These are phyloP conservation scores for Orientallactaga bullata DNA, from an alignment of 2,113 vertebrate species.

Conservation along the genomic window DNA sequence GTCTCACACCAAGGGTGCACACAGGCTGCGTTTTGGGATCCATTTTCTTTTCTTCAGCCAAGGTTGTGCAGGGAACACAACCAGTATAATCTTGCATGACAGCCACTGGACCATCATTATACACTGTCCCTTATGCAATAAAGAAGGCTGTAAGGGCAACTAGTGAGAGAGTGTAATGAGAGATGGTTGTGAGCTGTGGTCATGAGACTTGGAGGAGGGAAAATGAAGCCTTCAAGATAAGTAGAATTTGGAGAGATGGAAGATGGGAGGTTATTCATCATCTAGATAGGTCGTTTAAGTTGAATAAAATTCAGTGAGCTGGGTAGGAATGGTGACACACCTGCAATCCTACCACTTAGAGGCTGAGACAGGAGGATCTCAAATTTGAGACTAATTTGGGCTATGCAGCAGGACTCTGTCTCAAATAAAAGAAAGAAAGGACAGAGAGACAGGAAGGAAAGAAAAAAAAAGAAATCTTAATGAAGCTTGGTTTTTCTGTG, in stretches of 20 bases:
- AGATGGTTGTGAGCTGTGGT: not conserved
- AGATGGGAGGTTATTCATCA: not conserved
- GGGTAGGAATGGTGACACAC: not conserved
- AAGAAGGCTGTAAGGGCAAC: not conserved
- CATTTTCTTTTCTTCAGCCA: not conserved
- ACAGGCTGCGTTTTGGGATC: not conserved
- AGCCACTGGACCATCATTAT: not conserved
- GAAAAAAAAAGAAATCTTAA: not conserved
- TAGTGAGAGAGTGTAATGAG: not conserved
- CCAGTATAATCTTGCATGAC: not conserved
- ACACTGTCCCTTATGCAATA: not conserved
- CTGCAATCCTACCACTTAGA: not conserved
- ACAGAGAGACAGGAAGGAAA: not conserved
- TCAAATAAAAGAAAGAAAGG: not conserved
- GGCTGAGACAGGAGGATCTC: not conserved
- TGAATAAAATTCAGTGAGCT: not conserved
- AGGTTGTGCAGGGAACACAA: not conserved
- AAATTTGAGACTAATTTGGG: not conserved
- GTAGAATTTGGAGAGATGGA: conserved; percentile 18
- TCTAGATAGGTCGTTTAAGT: not conserved
- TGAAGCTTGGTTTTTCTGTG: not conserved
- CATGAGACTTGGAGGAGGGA: not conserved
- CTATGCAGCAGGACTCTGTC: not conserved
- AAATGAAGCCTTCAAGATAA: conserved; percentile 33
- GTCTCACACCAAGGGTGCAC: not conserved